Base-by-base conservation (phyloP, 2,888 invertebrate genomes). In the Cabera pusaria region DNA sequence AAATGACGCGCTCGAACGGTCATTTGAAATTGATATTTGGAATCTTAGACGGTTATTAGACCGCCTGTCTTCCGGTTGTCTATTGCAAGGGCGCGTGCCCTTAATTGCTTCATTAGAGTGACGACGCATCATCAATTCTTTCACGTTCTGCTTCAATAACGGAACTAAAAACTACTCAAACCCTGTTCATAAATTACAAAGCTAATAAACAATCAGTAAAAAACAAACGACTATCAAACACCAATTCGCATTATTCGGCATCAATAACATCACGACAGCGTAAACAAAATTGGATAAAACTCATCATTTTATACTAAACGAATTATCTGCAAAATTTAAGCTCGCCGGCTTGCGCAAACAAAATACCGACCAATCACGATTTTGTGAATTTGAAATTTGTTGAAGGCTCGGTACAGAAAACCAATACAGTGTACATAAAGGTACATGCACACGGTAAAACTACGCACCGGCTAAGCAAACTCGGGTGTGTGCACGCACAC, bases 321-420 rank as follows among this genome's bases (percentile, higher is more conserved):
- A 86, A 84, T 87, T 84, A 84, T 62, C 67, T 65, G 65, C 67
- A 64, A 72, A 79, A 77, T 78, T 79, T 74, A 75, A 75, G 67
- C 75, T 59, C 56, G 16, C 63, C 52, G 69, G 77, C 70, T 81
- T 84, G 76, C 73, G 65, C 85, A 86, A 87, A 87, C 85, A 85
- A 84, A 84, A 86, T 83, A 75, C 72, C 70, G 68, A 76, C 86
- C 87, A 86, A 86, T 87, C 86, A 83, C 81, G 79, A 85, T 81
- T 86, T 88, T 86, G 82, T 83, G 86, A 88, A 86, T 85, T 86
- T 86, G 80, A 87, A 87, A 86, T 86, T 87, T 85, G 84, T 83
- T 85, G 73, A 84, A 83, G 77, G 81, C 77, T 73, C 73, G 65
- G 76, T 81, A 82, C 83, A 82, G 85, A 85, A 86, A 87, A 85